phyloP scores from a whole-genome alignment of 2,888 invertebrate species.

The Scaptomyza caliginosa region DNA sequence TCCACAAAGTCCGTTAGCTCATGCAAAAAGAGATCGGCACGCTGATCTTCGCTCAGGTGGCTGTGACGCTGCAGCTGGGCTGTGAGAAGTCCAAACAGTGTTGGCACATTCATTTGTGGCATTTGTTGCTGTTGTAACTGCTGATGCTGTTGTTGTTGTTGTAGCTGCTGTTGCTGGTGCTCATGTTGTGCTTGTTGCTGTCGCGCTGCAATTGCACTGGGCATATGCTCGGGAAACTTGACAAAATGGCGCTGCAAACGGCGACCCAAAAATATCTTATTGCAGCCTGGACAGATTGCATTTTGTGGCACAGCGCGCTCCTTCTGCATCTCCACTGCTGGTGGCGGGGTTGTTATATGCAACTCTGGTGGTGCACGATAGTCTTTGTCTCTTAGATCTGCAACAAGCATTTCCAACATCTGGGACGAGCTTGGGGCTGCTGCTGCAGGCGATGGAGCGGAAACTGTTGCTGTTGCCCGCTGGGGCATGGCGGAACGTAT shows the following conservation, averaged over 20 bases:
- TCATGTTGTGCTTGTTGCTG: conserved; percentile 14
- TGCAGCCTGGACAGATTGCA: conserved; percentile 81
- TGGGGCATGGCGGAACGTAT: conserved; percentile 52
- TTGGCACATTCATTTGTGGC: conserved; percentile 24
- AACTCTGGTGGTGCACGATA: conserved; percentile 41
- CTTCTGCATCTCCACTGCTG: not conserved
- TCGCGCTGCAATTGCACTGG: conserved; percentile 22
- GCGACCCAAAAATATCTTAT: conserved; percentile 82
- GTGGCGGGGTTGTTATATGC: not conserved
- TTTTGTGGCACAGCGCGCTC: conserved; percentile 70
- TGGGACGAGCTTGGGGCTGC: conserved; percentile 45
- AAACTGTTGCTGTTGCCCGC: conserved; percentile 10
- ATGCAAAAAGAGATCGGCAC: conserved; percentile 81
- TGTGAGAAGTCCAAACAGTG: conserved; percentile 80
- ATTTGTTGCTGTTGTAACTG: not conserved
- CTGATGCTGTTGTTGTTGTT: not conserved
- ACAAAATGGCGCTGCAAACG: conserved; percentile 81
- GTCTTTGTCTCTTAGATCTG: conserved; percentile 70
- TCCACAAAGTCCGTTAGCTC: conserved; percentile 82
- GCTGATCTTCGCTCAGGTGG: conserved; percentile 81
- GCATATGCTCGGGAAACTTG: conserved; percentile 81
- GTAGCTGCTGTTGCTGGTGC: not conserved
- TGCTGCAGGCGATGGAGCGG: conserved; percentile 3
- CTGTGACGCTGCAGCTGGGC: conserved; percentile 77
- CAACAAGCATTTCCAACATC: conserved; percentile 64